Base-by-base conservation (phyloP, 2,888 invertebrate genomes). In the Hermodice carunculata region DNA sequence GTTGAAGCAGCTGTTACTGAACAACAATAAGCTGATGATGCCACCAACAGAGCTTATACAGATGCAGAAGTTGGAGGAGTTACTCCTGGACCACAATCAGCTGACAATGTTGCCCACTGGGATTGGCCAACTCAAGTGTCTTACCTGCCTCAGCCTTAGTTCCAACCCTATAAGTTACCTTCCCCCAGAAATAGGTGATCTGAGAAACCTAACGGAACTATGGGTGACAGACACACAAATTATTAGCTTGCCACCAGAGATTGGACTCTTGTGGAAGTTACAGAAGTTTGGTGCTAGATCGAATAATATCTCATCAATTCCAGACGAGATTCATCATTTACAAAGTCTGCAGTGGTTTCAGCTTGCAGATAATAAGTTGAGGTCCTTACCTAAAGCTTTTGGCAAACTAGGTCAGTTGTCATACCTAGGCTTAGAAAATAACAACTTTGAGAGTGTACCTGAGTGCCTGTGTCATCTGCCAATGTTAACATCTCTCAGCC, bases 31-130 rank as follows among this genome's bases (percentile, higher is more conserved):
- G 26, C 72, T 84, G 29, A 48, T 84, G 44, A 79, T 84, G 78
- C 81, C 83, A 19, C 84, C 84, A 1, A 69, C 75, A 22, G 84
- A 84, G 59, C 59, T 84, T 4, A 71, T 52, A 28, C 28, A 61
- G 14, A 59, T 73, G 11, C 34, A 64, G 6, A 69, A 70, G 4
- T 61, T 83, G 28, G 76, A 79, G 51, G 82, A 83, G 64, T 70
- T 85, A 3, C 74, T 78, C 4, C 69, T 85, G 32, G 82, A 84
- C 67, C 77, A 82, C 70, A 85, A 85, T 59, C 78, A 76, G 61
- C 71, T 85, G 26, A 83, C 84, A 2, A 77, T 83, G 75, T 62
- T 85, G 32, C 85, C 85, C 4, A 69, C 76, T 34, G 79, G 78
- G 5, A 67, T 82, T 29, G 70, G 74, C 28, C 69, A 67, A 17